A percentile compares a stretch with the other conserved stretches of the same genome.
Conservation (phyloP, 1,140 invertebrate species). For the Drosophila triauraria region DNA sequence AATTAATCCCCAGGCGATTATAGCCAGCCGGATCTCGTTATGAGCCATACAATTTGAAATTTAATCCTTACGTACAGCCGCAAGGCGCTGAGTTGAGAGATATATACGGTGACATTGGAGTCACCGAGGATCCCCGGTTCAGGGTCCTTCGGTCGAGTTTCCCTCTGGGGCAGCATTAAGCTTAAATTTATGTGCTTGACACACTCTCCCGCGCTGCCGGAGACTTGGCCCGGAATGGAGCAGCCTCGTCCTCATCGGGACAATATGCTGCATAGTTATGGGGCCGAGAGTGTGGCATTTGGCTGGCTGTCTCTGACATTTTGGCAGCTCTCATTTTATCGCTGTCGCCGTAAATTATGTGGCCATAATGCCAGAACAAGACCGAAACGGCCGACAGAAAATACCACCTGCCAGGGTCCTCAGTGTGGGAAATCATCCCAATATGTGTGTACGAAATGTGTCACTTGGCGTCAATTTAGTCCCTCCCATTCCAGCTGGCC, state of each 20-base stretch:
- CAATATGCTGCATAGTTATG: constrained; percentile 74
- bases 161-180: constrained; percentile 32
- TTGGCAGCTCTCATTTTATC: constrained; percentile 71
- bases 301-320: constrained; percentile 50
- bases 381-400: constrained; percentile 23
- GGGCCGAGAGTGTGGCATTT: constrained; percentile 29
- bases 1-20: constrained; percentile 36
- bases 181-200: constrained; percentile 65
- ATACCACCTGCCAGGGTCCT: constrained; percentile 44
- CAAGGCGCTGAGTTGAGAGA: constrained; percentile 6
- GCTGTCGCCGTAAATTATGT: constrained; percentile 69
- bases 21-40: constrained; percentile 47
- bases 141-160: constrained; percentile 6
- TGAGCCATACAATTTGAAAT: constrained; percentile 67
- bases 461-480: constrained; percentile 47
- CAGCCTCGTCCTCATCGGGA: constrained; percentile 46
- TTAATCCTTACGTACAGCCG: constrained; percentile 48
- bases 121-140: neutral
- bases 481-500: constrained; percentile 4
- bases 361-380: constrained; percentile 56
- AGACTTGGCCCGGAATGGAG: constrained; percentile 47
- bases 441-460: constrained; percentile 41
- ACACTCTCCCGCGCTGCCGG: constrained; percentile 13
- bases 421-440: constrained; percentile 36
- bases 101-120: neutral